Conservation (phyloP, 2,888 invertebrate species). For the Fragum whitleyi region DNA sequence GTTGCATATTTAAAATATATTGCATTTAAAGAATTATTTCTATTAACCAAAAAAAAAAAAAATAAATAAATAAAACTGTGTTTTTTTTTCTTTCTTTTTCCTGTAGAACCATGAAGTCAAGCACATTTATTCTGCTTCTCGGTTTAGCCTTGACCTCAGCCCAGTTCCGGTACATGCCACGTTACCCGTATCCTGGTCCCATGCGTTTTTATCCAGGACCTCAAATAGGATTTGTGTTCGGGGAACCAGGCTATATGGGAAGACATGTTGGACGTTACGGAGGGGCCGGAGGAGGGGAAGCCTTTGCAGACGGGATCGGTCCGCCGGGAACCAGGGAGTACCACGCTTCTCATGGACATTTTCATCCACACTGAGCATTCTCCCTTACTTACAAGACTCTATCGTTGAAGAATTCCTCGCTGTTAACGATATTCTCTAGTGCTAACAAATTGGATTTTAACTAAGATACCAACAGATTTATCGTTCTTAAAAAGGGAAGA, state of each 20-base stretch:
- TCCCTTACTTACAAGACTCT: too few relatives aligned
- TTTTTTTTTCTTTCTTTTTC: background rate
- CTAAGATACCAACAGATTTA: too few relatives aligned
- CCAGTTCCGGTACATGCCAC: constrained; percentile 3
- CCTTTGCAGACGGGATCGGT: constrained; percentile 40
- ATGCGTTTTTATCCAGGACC: background rate
- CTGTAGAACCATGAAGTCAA: background rate
- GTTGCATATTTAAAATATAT: too few relatives aligned
- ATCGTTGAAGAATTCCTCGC: too few relatives aligned
- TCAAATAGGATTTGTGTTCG: constrained; percentile 15
- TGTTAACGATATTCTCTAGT: too few relatives aligned
- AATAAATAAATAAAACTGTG: too few relatives aligned
- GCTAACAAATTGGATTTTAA: too few relatives aligned
- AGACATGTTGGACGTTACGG: constrained; percentile 35
- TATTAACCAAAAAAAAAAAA: too few relatives aligned
- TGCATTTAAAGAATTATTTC: too few relatives aligned
- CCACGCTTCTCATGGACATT: constrained; percentile 53
- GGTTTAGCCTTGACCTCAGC: constrained; percentile 1
- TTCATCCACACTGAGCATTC: constrained; percentile 29
- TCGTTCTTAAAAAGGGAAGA: too few relatives aligned
- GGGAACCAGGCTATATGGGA: constrained; percentile 46
- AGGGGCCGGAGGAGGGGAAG: constrained; percentile 42
- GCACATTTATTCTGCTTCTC: background rate
- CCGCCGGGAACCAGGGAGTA: constrained; percentile 46
- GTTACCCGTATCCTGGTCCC: background rate